Evolutionary conservation across 1,140 invertebrate species (phyloP).

Genomic region (Hyphantria cunea): DNA sequence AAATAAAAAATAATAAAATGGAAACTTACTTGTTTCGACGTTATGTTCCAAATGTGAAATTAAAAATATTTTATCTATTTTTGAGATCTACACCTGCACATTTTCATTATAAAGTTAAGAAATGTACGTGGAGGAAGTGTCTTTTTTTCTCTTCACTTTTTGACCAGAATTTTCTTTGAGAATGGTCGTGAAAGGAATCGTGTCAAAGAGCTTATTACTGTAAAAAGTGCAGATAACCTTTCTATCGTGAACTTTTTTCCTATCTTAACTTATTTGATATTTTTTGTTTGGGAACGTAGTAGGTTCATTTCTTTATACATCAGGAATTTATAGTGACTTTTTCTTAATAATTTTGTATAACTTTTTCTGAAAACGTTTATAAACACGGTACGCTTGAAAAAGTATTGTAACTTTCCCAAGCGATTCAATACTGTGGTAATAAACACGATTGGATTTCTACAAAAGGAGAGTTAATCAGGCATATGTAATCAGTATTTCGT

Average conservation of each 20-base stretch:
- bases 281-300: not conserved
- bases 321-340: no score
- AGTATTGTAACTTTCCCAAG: not conserved
- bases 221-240: slow-evolving; percentile 22
- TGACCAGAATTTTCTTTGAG: slow-evolving; percentile 17
- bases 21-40: no score
- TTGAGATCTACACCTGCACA: no score
- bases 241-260: slow-evolving; percentile 8
- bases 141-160: slow-evolving; percentile 17
- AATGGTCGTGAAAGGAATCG: slow-evolving; percentile 19
- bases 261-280: slow-evolving; percentile 16
- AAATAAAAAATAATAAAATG: no score
- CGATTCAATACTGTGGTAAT: not conserved
- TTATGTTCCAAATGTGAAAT: no score
- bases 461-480: slow-evolving; percentile 22
- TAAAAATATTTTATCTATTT: no score
- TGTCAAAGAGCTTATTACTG: slow-evolving; percentile 23
- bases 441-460: slow-evolving; percentile 17
- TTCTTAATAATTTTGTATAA: no score
- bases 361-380: no score
- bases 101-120: no score
- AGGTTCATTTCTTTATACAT: no score
- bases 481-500: slow-evolving; percentile 9
- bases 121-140: not conserved
- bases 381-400: no score